Evolutionary conservation across 2,113 vertebrate species (phyloP).

Genomic region (Megaptera novaeangliae): DNA sequence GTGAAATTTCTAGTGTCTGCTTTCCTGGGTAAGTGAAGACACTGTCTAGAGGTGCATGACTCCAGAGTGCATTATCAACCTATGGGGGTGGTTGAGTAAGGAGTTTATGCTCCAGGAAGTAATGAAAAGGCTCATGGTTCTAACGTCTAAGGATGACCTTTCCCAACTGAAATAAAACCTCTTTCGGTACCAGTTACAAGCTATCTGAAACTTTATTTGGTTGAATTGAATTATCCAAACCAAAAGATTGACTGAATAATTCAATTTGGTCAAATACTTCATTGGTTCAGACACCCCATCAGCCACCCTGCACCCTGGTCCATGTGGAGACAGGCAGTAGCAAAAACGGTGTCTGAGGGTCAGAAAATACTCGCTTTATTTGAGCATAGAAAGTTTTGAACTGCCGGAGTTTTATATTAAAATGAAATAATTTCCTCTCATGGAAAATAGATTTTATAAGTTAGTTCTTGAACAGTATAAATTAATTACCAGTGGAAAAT

Average conservation of each 20-base stretch:
- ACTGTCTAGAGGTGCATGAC: neutral
- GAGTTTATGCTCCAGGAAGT: neutral
- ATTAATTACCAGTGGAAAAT: neutral
- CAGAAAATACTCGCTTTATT: neutral
- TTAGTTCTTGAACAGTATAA: neutral
- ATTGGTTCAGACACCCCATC: neutral
- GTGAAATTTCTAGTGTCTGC: no score
- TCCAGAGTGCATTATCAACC: neutral
- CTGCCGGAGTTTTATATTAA: neutral
- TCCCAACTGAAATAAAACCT: neutral
- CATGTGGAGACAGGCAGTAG: neutral
- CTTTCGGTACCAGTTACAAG: neutral
- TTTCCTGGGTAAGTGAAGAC: neutral
- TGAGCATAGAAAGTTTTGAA: neutral
- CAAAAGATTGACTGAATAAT: neutral
- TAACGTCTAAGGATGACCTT: neutral
- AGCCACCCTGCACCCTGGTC: rapidly evolving
- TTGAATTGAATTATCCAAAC: neutral
- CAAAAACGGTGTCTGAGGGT: neutral
- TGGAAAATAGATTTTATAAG: neutral
- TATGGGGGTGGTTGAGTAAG: neutral
- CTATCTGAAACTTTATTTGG: neutral
- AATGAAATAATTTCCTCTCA: neutral
- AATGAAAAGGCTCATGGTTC: neutral
- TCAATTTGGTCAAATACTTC: neutral